A percentile compares a stretch with the other conserved stretches of the same genome.
Conservation (phyloP, 2,888 invertebrate species). For the Lampropteryx suffumata region DNA sequence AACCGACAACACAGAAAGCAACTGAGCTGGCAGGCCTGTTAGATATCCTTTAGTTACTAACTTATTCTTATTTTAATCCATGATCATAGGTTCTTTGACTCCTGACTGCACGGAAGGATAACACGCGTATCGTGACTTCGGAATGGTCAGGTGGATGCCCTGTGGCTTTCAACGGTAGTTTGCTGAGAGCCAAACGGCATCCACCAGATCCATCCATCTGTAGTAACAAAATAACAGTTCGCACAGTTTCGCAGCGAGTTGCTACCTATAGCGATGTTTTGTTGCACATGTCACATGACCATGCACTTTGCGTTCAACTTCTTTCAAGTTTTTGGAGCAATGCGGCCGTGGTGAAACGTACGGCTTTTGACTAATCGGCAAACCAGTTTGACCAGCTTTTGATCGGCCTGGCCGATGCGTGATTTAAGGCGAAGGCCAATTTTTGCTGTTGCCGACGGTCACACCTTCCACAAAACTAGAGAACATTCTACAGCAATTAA, state of each 20-base stretch:
- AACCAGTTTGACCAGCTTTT: slow-evolving; percentile 43
- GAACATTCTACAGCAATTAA: slow-evolving; percentile 18
- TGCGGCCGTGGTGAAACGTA: slow-evolving; percentile 32
- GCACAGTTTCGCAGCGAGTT: background rate
- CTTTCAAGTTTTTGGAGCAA: slow-evolving; percentile 24
- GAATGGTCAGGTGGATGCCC: too few species aligned
- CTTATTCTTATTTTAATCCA: too few species aligned
- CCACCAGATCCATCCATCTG: too few species aligned
- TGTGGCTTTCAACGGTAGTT: too few species aligned
- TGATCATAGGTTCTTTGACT: too few species aligned
- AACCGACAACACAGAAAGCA: too few species aligned
- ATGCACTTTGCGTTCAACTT: slow-evolving; percentile 23
- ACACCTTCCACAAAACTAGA: slow-evolving; percentile 8
- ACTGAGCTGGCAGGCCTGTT: too few species aligned
- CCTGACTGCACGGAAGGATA: too few species aligned
- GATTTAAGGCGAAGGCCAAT: slow-evolving; percentile 35
- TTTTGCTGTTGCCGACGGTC: slow-evolving; percentile 22
- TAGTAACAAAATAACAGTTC: too few species aligned
- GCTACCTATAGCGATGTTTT: background rate
- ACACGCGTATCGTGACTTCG: too few species aligned
- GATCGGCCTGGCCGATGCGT: slow-evolving; percentile 19
- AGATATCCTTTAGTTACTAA: too few species aligned
- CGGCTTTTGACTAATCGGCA: slow-evolving; percentile 42
- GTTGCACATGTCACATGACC: background rate
- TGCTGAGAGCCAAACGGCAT: too few species aligned